Evolutionary conservation across 2,888 invertebrate genomes (phyloP).

Genomic region (Tigriopus californicus): DNA sequence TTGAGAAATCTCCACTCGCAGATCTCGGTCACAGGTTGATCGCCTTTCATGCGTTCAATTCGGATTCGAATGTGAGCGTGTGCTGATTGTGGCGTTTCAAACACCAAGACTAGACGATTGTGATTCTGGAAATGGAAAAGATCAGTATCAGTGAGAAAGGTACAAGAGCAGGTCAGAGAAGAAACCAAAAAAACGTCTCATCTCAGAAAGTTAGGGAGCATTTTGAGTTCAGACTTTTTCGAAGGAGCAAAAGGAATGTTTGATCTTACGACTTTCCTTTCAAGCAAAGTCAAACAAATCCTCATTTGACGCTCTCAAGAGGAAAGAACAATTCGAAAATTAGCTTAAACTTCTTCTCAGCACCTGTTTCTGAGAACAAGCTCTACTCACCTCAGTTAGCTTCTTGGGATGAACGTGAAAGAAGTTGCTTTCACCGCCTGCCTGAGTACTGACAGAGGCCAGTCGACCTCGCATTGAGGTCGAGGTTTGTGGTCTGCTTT

Average conservation of each 20-base stretch:
- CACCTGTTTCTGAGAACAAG: too few relatives aligned
- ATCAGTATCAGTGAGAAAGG: too few relatives aligned
- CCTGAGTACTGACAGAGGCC: neutral
- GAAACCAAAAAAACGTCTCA: too few relatives aligned
- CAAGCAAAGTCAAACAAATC: too few relatives aligned
- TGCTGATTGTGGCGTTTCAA: neutral
- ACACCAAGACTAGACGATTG: neutral
- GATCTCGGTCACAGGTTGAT: neutral
- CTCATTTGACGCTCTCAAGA: neutral
- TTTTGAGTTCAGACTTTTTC: too few relatives aligned
- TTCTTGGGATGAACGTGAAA: slow-evolving; percentile 6
- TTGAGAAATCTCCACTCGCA: neutral
- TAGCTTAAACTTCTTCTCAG: too few relatives aligned
- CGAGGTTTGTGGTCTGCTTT: neutral
- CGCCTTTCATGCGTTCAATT: neutral
- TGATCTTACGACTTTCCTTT: too few relatives aligned
- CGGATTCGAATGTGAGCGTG: neutral
- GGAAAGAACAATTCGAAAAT: neutral
- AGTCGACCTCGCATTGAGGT: neutral
- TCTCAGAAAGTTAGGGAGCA: too few relatives aligned
- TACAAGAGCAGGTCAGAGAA: too few relatives aligned
- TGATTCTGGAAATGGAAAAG: neutral
- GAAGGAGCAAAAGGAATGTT: too few relatives aligned
- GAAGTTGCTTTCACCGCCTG: neutral
- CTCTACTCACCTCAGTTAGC: neutral